These are phyloP conservation scores for Lasioglossum baleicum DNA, from an alignment of 1,140 invertebrate species.

Conservation along the genomic window DNA sequence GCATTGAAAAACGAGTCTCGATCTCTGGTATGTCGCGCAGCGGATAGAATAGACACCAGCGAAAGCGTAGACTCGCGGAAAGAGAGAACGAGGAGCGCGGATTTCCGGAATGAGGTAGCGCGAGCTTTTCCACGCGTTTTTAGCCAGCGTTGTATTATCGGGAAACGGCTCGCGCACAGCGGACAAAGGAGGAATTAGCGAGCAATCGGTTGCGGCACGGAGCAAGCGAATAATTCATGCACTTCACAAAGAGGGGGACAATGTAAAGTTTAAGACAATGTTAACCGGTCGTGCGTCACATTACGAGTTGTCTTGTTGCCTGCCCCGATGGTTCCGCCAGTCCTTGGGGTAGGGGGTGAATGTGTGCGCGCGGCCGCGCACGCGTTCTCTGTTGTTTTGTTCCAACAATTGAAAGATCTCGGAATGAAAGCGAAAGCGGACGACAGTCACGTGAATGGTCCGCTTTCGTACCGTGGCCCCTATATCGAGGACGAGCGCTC, in stretches of 20 bases:
- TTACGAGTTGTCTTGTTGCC: constrained; percentile 44
- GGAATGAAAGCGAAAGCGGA: constrained; percentile 20
- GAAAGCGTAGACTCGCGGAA: not conserved
- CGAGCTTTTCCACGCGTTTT: constrained; percentile 14
- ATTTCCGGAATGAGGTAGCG: not conserved
- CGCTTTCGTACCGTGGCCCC: not conserved
- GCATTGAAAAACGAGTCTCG: not conserved
- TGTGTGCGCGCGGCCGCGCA: no score
- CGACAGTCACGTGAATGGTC: not conserved
- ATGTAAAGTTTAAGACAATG: constrained; percentile 63
- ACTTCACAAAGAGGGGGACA: constrained; percentile 55
- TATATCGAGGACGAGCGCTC: not conserved
- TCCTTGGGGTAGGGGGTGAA: not conserved
- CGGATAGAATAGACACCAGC: not conserved
- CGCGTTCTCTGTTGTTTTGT: no score
- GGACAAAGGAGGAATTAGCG: constrained; percentile 56
- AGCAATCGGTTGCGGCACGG: constrained; percentile 44
- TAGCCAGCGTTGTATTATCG: constrained; percentile 13
- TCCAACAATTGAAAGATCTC: not conserved
- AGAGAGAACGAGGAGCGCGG: no score
- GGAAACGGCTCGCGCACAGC: constrained; percentile 11
- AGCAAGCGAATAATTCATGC: constrained; percentile 63
- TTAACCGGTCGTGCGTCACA: constrained; percentile 42
- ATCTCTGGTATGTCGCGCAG: no score
- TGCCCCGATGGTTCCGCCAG: constrained; percentile 46